phyloP scores from a whole-genome alignment of 2,797 vertebrate genomes.

The Kryptopterus vitreolus region DNA sequence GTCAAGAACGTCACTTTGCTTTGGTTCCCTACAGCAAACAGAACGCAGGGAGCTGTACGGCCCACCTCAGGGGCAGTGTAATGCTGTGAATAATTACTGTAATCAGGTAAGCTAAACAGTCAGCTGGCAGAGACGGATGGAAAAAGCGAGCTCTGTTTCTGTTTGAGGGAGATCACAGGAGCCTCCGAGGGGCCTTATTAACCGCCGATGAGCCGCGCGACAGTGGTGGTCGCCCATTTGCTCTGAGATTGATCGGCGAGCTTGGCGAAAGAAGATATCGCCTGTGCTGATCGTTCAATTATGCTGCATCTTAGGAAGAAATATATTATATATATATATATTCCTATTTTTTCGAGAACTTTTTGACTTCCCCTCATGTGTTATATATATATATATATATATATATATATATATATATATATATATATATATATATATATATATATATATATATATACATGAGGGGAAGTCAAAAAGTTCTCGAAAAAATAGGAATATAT shows the following conservation, averaged over 20 bases:
- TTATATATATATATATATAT: no score
- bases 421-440: no score
- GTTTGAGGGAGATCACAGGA: conserved; percentile 67
- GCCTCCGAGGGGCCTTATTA: conserved; percentile 57
- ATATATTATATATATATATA: conserved; percentile 55
- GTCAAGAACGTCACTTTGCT: conserved; percentile 32
- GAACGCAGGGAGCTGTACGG: conserved; percentile 44
- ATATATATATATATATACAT: no score
- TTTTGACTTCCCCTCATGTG: no score
- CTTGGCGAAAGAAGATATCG: conserved; percentile 37
- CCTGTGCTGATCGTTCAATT: conserved; percentile 66
- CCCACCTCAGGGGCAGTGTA: conserved; percentile 45
- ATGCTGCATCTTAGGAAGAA: conserved; percentile 59
- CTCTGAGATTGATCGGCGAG: conserved; percentile 56
- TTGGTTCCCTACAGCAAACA: conserved; percentile 48
- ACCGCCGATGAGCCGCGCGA: conserved; percentile 53
- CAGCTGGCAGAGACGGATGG: conserved; percentile 72
- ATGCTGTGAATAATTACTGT: conserved; percentile 68
- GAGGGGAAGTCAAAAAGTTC: no score
- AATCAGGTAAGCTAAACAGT: conserved; percentile 76
- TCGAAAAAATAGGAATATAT: no score
- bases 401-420: no score
- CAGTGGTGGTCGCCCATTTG: conserved; percentile 55
- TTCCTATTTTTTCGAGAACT: no score
- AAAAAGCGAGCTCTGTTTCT: conserved; percentile 60